Conservation (phyloP, 2,113 vertebrate genomes). For the Brachyhypopomus occidentalis region DNA sequence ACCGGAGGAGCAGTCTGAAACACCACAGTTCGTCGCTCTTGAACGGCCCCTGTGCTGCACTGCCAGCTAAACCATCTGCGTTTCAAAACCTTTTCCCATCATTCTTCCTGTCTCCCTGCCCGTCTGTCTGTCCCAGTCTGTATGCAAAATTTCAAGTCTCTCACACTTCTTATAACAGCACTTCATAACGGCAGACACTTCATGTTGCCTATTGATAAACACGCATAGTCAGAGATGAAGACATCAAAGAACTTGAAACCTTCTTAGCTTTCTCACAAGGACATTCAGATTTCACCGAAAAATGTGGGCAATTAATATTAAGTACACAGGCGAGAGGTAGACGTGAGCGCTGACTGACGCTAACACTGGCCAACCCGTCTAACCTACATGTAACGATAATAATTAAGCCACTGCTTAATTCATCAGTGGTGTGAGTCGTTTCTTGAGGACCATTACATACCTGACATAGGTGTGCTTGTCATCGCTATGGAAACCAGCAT, state of each 20-base stretch:
- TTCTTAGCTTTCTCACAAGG: no score
- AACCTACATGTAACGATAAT: no score
- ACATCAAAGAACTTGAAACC: neutral
- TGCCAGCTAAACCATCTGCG: neutral
- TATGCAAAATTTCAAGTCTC: neutral
- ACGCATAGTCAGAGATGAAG: slow-evolving; percentile 13
- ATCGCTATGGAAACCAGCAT: slow-evolving; percentile 63
- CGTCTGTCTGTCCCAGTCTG: slow-evolving; percentile 10
- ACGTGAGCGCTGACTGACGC: no score
- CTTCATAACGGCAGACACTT: neutral
- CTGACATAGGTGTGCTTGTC: slow-evolving; percentile 64
- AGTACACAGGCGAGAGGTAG: no score
- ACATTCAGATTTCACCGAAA: no score
- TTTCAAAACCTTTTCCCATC: neutral
- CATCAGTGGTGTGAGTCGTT: neutral
- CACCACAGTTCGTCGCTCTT: neutral
- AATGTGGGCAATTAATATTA: no score
- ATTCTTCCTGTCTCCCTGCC: neutral
- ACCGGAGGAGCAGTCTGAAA: neutral
- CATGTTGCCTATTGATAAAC: slow-evolving; percentile 28
- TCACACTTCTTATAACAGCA: neutral
- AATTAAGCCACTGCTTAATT: no score
- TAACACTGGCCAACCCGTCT: no score
- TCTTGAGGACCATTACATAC: slow-evolving; percentile 47
- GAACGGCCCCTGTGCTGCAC: neutral